These are phyloP conservation scores for Turritopsis dohrnii DNA, from an alignment of 30 jellyfish, hydroid and myxozoan species.

Conservation along the genomic window DNA sequence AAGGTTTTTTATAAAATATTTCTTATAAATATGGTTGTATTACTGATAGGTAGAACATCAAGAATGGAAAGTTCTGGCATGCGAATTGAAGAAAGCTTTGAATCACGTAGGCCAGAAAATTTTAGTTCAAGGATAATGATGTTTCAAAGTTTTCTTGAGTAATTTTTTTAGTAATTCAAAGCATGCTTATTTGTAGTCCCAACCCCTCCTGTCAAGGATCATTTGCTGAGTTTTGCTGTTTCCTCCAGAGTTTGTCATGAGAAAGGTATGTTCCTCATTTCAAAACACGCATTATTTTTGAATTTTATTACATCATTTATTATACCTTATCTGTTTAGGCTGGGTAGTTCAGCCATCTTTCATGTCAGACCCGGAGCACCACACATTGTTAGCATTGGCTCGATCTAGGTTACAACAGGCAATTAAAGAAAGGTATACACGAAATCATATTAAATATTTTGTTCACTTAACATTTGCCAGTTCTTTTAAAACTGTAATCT, in stretches of 20 bases:
- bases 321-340: conserved; percentile 36
- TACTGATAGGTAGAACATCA: not conserved
- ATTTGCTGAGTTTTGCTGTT: conserved; percentile 7
- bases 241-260: conserved; percentile 21
- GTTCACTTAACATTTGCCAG: no score
- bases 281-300: not conserved
- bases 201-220: conserved; percentile 5
- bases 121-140: not conserved
- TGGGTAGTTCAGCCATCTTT: conserved; percentile 41
- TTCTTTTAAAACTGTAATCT: no score
- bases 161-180: not conserved
- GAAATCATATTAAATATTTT: no score
- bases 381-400: conserved; percentile 53
- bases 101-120: not conserved
- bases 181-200: not conserved
- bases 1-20: no score
- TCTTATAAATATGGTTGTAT: no score
- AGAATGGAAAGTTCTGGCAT: not conserved
- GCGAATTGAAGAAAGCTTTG: not conserved
- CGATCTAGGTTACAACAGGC: conserved; percentile 39
- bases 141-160: not conserved
- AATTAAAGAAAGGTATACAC: conserved; percentile 46
- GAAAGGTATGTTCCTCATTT: not conserved
- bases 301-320: no score
- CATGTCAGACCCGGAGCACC: conserved; percentile 51